A percentile compares a stretch with the other conserved stretches of the same genome.
Evolutionary conservation across 2,888 invertebrate genomes (phyloP).

Genomic region (Lepidocyrtinus sp.): DNA sequence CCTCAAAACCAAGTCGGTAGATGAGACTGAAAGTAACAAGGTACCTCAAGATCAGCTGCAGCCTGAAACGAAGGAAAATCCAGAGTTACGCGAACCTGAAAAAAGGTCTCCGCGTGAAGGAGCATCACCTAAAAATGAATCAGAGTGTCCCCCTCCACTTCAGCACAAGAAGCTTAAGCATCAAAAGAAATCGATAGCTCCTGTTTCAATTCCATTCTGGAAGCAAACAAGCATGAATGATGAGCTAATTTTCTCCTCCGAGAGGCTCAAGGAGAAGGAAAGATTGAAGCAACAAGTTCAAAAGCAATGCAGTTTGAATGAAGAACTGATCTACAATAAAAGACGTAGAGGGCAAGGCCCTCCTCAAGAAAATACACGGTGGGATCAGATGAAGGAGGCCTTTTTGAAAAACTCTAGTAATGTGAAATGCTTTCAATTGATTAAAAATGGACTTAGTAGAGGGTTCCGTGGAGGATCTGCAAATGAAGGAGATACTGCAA

Average conservation of each 20-base stretch:
- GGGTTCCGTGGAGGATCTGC: slow-evolving; percentile 56
- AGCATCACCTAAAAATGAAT: slow-evolving; percentile 8
- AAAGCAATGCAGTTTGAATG: slow-evolving; percentile 91
- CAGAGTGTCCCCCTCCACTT: neutral
- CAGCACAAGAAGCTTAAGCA: slow-evolving; percentile 42
- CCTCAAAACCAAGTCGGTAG: neutral
- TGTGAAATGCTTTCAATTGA: slow-evolving; percentile 83
- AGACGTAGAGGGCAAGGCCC: slow-evolving; percentile 26
- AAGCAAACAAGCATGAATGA: slow-evolving; percentile 92
- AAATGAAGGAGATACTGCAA: neutral
- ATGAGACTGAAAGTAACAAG: neutral
- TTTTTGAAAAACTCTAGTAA: slow-evolving; percentile 82
- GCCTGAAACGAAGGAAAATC: neutral
- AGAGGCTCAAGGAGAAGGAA: slow-evolving; percentile 87
- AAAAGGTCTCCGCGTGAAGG: slow-evolving; percentile 35
- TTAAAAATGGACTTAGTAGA: slow-evolving; percentile 86
- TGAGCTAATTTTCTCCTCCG: slow-evolving; percentile 90
- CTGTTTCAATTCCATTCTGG: slow-evolving; percentile 63
- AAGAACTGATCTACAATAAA: slow-evolving; percentile 81
- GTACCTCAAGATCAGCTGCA: slow-evolving; percentile 7
- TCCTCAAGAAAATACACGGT: slow-evolving; percentile 63
- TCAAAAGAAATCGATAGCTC: slow-evolving; percentile 47
- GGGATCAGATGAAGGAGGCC: slow-evolving; percentile 80
- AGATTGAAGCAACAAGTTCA: slow-evolving; percentile 84
- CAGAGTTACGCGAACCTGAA: neutral